Evolutionary conservation across 2,888 invertebrate species (phyloP).

Genomic region (Horisme vitalbata): DNA sequence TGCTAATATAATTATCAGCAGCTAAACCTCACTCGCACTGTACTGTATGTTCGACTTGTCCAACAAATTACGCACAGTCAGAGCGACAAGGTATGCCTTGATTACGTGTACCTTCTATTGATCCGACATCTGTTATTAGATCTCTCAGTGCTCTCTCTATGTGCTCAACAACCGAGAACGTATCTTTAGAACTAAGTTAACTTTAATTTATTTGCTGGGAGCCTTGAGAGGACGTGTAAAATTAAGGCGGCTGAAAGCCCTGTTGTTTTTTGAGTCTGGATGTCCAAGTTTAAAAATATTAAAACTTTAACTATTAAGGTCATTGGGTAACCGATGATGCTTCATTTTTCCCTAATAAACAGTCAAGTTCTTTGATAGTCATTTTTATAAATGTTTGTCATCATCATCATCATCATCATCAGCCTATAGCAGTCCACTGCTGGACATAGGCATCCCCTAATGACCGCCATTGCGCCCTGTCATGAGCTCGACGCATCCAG

Average conservation of each 20-base stretch:
- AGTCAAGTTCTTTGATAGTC: too few relatives aligned
- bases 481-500: too few relatives aligned
- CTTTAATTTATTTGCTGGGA: neutral
- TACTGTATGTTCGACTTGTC: neutral
- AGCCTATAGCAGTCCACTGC: too few relatives aligned
- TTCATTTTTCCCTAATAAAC: too few relatives aligned
- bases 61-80: conserved; percentile 2
- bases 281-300: too few relatives aligned
- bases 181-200: conserved; percentile 2
- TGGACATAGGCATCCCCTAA: too few relatives aligned
- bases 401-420: too few relatives aligned
- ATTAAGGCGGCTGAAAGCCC: neutral
- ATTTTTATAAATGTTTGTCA: too few relatives aligned
- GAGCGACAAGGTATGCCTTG: conserved; percentile 8
- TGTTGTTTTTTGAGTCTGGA: neutral
- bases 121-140: conserved; percentile 4
- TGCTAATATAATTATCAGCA: too few relatives aligned
- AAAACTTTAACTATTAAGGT: neutral
- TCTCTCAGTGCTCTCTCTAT: neutral
- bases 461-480: too few relatives aligned
- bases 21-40: too few relatives aligned
- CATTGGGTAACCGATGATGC: too few relatives aligned
- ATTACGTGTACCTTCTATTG: neutral
- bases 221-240: neutral
- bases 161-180: neutral